Conservation (phyloP, 2,113 vertebrate genomes). For the Pluvianellus socialis region DNA sequence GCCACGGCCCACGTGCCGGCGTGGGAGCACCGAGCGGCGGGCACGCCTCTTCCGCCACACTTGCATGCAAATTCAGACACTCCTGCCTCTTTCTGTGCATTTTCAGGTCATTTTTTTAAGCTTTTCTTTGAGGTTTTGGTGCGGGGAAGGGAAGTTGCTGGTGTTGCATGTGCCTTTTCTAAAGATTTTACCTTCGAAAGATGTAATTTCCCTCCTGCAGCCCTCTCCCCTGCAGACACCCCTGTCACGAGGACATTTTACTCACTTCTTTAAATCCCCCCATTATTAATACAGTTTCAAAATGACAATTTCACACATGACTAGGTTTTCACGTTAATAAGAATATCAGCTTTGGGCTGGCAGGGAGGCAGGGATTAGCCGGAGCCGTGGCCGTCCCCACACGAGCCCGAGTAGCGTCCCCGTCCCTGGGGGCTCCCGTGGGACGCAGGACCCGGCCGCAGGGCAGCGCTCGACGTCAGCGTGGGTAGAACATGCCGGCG, state of each 20-base stretch:
- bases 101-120: neutral
- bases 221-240: neutral
- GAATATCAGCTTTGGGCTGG: neutral
- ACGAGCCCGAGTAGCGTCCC: accelerated
- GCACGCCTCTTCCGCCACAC: neutral
- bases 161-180: neutral
- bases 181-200: neutral
- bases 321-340: neutral
- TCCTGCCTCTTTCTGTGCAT: neutral
- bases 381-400: neutral
- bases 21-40: accelerated
- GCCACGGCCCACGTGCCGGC: accelerated
- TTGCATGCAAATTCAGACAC: accelerated
- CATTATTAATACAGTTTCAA: neutral
- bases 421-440: accelerated
- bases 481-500: too few species aligned
- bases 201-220: neutral
- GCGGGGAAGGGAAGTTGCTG: neutral
- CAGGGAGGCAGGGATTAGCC: neutral
- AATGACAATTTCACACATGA: neutral
- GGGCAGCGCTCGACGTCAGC: neutral
- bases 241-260: neutral
- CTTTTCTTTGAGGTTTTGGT: neutral
- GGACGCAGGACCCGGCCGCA: neutral
- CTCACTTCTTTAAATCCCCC: neutral